A percentile compares a stretch with the other conserved stretches of the same genome.
Evolutionary conservation across 2,113 vertebrate genomes (phyloP).

Genomic region (Indicator indicator): DNA sequence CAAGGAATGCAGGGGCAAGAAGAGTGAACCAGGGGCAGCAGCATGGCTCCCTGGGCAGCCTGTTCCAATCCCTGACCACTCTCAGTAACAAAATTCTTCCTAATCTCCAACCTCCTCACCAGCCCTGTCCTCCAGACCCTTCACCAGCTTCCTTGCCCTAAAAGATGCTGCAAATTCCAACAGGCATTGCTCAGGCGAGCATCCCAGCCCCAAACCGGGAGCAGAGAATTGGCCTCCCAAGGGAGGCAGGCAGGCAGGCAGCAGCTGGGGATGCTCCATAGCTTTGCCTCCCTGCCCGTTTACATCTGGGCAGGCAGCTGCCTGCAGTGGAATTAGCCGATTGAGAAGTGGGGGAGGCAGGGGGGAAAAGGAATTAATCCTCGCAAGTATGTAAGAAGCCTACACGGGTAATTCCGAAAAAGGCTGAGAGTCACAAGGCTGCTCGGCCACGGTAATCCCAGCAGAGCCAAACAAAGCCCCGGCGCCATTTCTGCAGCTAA

Average conservation of each 20-base stretch:
- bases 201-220: neutral
- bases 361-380: slow-evolving; percentile 10
- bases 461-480: neutral
- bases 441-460: neutral
- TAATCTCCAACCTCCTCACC: no score
- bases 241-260: neutral
- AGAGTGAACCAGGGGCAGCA: no score
- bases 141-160: neutral
- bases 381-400: neutral
- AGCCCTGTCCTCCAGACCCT: no score
- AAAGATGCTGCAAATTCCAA: neutral
- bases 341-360: neutral
- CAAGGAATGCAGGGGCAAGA: no score
- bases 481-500: neutral
- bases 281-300: neutral
- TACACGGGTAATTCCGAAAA: slow-evolving; percentile 6
- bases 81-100: no score
- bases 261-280: neutral
- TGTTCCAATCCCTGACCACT: no score
- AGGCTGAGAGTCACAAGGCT: neutral
- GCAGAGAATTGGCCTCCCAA: fast-evolving
- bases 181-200: fast-evolving
- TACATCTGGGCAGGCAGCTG: neutral
- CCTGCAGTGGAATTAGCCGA: neutral
- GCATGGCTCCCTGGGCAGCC: no score